These are phyloP conservation scores for Stigmatopora argus DNA, from an alignment of 2,113 vertebrate genomes.

Conservation along the genomic window DNA sequence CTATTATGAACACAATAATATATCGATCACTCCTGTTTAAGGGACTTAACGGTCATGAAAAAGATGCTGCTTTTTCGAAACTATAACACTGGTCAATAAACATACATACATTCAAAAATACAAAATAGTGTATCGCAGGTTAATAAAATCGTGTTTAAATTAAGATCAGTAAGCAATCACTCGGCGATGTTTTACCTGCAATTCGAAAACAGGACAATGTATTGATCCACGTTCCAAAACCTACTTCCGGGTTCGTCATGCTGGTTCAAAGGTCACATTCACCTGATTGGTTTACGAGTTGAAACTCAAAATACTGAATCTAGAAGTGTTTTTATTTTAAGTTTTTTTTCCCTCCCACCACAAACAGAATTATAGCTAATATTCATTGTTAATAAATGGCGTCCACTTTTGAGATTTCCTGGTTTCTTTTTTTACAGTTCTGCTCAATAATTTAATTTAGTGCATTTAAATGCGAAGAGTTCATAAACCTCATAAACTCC, in stretches of 20 bases:
- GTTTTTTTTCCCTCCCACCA: too few species aligned
- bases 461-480: too few species aligned
- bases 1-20: not conserved
- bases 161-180: not conserved
- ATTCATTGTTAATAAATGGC: too few species aligned
- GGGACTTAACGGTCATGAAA: not conserved
- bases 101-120: not conserved
- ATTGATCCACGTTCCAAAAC: rapidly evolving
- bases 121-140: not conserved
- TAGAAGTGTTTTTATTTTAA: too few species aligned
- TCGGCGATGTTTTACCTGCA: slow-evolving; percentile 11
- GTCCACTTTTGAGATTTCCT: too few species aligned
- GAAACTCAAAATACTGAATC: not conserved
- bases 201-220: rapidly evolving
- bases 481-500: too few species aligned
- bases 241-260: not conserved
- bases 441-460: too few species aligned
- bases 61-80: too few species aligned
- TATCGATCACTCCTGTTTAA: not conserved
- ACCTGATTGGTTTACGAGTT: not conserved
- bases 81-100: not conserved
- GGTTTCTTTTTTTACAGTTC: too few species aligned
- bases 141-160: too few species aligned
- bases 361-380: too few species aligned
- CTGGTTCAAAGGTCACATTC: not conserved